Evolutionary conservation across 1,140 invertebrate genomes (phyloP).

Genomic region (Trichomalopsis sarcophagae): DNA sequence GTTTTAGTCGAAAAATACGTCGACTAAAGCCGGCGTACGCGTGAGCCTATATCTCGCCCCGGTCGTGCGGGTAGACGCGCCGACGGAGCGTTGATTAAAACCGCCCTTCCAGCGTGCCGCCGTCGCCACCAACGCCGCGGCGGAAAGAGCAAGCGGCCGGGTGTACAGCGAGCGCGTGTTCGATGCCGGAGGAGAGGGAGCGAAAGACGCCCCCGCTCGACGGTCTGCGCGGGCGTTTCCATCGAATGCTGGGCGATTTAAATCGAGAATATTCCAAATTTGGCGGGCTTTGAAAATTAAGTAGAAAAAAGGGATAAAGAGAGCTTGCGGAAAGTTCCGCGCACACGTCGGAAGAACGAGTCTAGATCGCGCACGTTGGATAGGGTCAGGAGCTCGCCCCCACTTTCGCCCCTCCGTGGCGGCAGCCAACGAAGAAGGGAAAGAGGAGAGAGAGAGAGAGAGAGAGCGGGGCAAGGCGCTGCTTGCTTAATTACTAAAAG

Average conservation of each 20-base stretch:
- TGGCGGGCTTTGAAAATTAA: no score
- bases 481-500: conserved; percentile 76
- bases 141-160: conserved; percentile 55
- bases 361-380: background rate
- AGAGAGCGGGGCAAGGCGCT: conserved; percentile 55
- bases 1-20: conserved; percentile 63
- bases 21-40: conserved; percentile 50
- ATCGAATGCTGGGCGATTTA: no score
- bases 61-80: conserved; percentile 29
- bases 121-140: conserved; percentile 47
- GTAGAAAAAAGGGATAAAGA: conserved; percentile 10
- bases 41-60: conserved; percentile 44
- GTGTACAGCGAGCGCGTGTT: conserved; percentile 42
- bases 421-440: background rate
- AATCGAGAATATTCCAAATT: no score
- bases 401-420: no score
- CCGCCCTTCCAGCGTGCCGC: conserved; percentile 61
- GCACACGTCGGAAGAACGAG: background rate
- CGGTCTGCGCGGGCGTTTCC: background rate
- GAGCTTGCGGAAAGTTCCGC: background rate
- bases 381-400: conserved; percentile 35
- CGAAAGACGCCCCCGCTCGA: conserved; percentile 33
- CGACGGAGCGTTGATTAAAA: conserved; percentile 70
- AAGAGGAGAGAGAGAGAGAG: conserved; percentile 8
- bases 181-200: conserved; percentile 34